Evolutionary conservation across 1,140 invertebrate species (phyloP), one percentile per base, ranked within the genome.

Genomic region (Cardiocondyla obscurior): DNA sequence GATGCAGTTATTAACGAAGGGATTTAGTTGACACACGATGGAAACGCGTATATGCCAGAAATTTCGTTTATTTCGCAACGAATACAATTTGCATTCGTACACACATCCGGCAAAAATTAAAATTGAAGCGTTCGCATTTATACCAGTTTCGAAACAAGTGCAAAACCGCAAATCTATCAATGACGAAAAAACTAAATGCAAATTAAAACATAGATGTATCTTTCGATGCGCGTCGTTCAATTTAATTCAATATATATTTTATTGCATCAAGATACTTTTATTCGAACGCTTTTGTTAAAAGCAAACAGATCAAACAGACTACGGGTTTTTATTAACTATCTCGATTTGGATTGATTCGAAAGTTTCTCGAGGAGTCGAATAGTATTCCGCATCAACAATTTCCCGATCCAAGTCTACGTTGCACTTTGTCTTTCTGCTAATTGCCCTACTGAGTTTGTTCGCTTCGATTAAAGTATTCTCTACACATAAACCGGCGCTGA

Each of bases 341-440:
- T 65, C 33, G 49, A 76, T 85, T 85, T 42, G 62, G 72, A 69
- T 44, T 51, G 64, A 83, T 76, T 83, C 44, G 19, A 83, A 85
- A 85, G 84, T 77, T 83, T 57, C 16, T 7, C 70, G 70, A 53
- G 33, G 53, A 12, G 57, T 19, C 16, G 67, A 73, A 58, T 72
- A 42, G 79, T 72, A 73, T 64, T 51, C 57, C 44, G 44, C 44
- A 19, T 76, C 53, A 12, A 25, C 28, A 53, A 64, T 57, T 82
- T 76, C 57, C 57, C 12, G 44, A 46, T 62, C 33, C 36, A 42
- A 58, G n/a, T 30, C 36, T 22, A 30, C 33, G 42, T 22, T 25
- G 67, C 36, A 19, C 5, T 14, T 46, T 14, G 67, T 81, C 53
- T 67, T 44, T 65, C 8, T 12, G 28, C 77, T 58, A 60, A 81